Evolutionary conservation across 2,113 vertebrate species (phyloP).

Genomic region (Sturnira hondurensis): DNA sequence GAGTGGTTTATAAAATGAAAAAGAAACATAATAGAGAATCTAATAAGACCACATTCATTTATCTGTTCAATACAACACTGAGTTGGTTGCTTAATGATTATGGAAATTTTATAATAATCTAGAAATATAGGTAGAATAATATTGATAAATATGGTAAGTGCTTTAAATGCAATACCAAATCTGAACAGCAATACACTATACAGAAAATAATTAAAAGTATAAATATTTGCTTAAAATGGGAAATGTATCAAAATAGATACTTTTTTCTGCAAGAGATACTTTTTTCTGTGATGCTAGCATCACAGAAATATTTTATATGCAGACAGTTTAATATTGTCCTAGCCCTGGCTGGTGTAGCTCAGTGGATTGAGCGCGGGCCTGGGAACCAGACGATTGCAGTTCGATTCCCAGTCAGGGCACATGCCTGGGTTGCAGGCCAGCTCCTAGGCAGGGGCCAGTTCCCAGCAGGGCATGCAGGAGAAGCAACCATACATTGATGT

Average conservation of each 20-base stretch:
- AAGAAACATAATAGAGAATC: background rate
- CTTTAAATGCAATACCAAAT: background rate
- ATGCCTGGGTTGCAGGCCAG: too few relatives aligned
- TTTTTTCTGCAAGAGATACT: too few relatives aligned
- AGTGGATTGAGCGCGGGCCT: too few relatives aligned
- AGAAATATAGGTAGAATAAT: background rate
- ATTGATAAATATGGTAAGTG: background rate
- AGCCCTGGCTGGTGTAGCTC: too few relatives aligned
- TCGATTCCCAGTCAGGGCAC: too few relatives aligned
- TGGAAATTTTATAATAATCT: too few relatives aligned
- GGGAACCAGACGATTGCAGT: too few relatives aligned
- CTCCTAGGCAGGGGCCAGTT: too few relatives aligned
- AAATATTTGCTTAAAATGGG: background rate
- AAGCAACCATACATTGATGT: too few relatives aligned
- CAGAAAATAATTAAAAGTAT: background rate
- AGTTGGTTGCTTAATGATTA: background rate
- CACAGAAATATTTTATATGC: background rate
- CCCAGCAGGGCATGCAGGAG: too few relatives aligned
- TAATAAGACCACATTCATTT: background rate
- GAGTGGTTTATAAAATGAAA: background rate
- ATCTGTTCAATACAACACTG: background rate
- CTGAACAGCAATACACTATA: background rate
- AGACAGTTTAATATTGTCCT: background rate
- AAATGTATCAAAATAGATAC: background rate
- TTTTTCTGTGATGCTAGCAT: too few relatives aligned